A percentile compares a stretch with the other conserved stretches of the same genome.
These are phyloP conservation scores for Venusia cambrica DNA, from an alignment of 2,888 invertebrate genomes.

Conservation along the genomic window DNA sequence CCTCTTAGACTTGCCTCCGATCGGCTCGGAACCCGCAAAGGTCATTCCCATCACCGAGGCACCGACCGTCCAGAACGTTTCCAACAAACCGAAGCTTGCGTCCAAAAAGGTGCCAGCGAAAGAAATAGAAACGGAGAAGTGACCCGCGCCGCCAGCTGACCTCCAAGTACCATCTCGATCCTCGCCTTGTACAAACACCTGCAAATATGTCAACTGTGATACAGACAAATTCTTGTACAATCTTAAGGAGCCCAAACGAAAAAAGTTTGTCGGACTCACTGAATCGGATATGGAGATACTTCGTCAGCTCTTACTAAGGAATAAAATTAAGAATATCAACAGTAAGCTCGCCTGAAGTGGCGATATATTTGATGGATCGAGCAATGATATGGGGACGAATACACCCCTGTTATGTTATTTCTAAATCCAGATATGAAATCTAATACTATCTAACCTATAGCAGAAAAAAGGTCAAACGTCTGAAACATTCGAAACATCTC, in stretches of 20 bases:
- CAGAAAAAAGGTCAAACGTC: too few species aligned
- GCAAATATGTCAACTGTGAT: conserved; percentile 53
- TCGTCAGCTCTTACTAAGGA: conserved; percentile 37
- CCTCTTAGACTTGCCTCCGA: conserved; percentile 60
- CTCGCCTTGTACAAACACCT: conserved; percentile 34
- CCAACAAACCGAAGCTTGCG: conserved; percentile 27
- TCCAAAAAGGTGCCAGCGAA: conserved; percentile 39
- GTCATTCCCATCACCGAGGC: conserved; percentile 36
- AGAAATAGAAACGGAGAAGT: conserved; percentile 58
- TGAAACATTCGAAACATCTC: too few species aligned
- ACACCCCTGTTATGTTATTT: too few species aligned
- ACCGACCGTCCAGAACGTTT: conserved; percentile 28
- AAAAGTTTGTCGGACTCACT: conserved; percentile 44
- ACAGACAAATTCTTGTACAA: conserved; percentile 48
- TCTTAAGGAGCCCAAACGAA: conserved; percentile 42
- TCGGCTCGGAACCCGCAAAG: conserved; percentile 32
- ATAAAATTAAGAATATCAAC: conserved; percentile 26
- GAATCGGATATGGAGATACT: conserved; percentile 50
- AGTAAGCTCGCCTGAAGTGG: conserved; percentile 13
- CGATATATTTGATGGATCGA: background rate
- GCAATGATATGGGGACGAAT: too few species aligned
- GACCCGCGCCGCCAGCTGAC: conserved; percentile 42
- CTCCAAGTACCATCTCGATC: conserved; percentile 34
- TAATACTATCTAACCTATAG: too few species aligned
- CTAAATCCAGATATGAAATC: too few species aligned